Evolutionary conservation across 2,888 invertebrate genomes (phyloP).

Genomic region (Caenorhabditis wallacei): DNA sequence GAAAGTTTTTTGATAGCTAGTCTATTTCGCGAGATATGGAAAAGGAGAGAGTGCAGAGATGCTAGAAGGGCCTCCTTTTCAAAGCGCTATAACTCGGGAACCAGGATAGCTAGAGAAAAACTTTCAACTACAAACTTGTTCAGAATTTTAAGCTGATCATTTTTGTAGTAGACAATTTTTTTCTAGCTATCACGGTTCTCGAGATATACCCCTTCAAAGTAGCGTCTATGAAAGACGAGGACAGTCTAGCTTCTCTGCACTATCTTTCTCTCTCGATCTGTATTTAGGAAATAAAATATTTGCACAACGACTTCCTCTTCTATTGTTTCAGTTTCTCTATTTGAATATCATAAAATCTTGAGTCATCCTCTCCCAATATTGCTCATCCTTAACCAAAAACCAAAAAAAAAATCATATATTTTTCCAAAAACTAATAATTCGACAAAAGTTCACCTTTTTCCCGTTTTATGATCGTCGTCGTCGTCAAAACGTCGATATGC

Average conservation of each 20-base stretch:
- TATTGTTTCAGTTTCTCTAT: too few species aligned
- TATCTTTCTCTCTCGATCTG: not conserved
- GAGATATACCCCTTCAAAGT: not conserved
- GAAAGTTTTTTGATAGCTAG: not conserved
- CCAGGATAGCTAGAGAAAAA: not conserved
- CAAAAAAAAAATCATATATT: too few species aligned
- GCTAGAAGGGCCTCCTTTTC: too few species aligned
- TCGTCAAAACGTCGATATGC: not conserved
- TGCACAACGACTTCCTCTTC: too few species aligned
- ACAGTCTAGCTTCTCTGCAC: not conserved
- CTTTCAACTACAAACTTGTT: not conserved
- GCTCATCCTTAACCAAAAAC: too few species aligned
- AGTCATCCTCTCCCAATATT: too few species aligned
- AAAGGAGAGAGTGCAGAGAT: too few species aligned
- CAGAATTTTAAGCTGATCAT: not conserved
- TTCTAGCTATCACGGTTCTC: not conserved
- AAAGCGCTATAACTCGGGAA: too few species aligned
- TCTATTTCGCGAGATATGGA: not conserved
- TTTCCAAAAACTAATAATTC: too few species aligned
- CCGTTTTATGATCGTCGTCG: not conserved
- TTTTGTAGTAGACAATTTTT: not conserved
- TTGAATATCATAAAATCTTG: not conserved
- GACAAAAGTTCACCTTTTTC: not conserved
- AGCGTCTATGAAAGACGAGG: not conserved
- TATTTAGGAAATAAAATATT: too few species aligned